Evolutionary conservation across 2,797 vertebrate genomes (phyloP).

Genomic region (Tenualosa ilisha): DNA sequence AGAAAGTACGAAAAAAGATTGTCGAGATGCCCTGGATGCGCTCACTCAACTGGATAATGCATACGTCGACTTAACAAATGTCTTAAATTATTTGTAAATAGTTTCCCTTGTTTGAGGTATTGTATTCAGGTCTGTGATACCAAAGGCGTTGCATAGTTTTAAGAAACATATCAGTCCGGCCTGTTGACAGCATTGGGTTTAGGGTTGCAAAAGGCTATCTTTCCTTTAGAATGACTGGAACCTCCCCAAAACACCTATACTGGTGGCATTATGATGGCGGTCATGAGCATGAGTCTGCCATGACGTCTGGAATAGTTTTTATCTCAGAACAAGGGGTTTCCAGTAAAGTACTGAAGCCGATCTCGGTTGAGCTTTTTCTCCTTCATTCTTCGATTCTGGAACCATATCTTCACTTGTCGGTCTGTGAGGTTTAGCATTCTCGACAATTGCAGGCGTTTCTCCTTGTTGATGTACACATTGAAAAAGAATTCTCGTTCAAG

Average conservation of each 20-base stretch:
- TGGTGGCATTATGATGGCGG: conserved; percentile 42
- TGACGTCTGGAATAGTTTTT: conserved; percentile 35
- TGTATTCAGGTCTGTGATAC: conserved; percentile 43
- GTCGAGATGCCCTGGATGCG: conserved; percentile 50
- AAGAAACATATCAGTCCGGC: conserved; percentile 42
- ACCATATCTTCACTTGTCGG: conserved; percentile 99
- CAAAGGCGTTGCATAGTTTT: conserved; percentile 62
- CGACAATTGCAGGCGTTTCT: conserved; percentile 95
- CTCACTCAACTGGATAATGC: conserved; percentile 44
- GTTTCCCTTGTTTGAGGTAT: conserved; percentile 48
- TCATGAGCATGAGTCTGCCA: conserved; percentile 42
- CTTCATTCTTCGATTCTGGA: conserved; percentile 98
- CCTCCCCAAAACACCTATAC: conserved; percentile 40
- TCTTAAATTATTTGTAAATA: conserved; percentile 43
- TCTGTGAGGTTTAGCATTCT: conserved; percentile 97
- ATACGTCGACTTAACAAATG: conserved; percentile 38
- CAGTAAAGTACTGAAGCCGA: conserved; percentile 97
- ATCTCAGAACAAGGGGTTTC: conserved; percentile 94
- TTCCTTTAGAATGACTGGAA: conserved; percentile 40
- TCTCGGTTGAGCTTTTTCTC: conserved; percentile 99
- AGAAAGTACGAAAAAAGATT: conserved; percentile 62
- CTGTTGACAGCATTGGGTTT: conserved; percentile 33
- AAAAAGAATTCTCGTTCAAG: conserved; percentile 99
- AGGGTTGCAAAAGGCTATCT: conserved; percentile 28
- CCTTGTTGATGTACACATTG: conserved; percentile 99